phyloP scores from a whole-genome alignment of 2,113 vertebrate genomes.

The Dicaeum eximium region DNA sequence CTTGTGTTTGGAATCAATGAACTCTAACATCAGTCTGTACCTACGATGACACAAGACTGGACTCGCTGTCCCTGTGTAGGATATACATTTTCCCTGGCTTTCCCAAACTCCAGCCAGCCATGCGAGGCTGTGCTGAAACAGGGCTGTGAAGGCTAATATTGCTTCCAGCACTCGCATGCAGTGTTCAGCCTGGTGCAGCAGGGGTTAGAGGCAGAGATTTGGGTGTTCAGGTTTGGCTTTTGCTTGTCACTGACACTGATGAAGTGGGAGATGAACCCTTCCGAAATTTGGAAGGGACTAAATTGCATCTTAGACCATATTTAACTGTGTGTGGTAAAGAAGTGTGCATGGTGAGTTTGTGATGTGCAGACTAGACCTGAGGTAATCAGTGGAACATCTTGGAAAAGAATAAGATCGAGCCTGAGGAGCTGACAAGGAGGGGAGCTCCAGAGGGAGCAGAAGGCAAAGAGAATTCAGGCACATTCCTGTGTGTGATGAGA shows the following conservation, averaged over 20 bases:
- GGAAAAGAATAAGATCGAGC: not conserved
- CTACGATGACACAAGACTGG: not conserved
- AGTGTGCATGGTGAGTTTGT: not conserved
- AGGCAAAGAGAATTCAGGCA: not conserved
- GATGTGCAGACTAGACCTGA: not conserved
- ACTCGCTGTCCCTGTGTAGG: not conserved
- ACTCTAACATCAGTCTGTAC: not conserved
- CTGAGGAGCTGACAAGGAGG: not conserved
- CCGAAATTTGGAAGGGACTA: not conserved
- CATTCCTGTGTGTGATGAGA: not conserved
- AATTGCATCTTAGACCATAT: not conserved
- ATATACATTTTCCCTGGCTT: not conserved
- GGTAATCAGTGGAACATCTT: not conserved
- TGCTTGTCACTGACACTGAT: not conserved
- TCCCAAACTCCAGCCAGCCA: not conserved
- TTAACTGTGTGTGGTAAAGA: not conserved
- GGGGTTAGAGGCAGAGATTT: not conserved
- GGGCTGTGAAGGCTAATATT: not conserved
- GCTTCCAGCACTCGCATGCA: not conserved
- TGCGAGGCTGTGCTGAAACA: not conserved
- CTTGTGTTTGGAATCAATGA: not conserved
- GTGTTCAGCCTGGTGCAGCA: not conserved
- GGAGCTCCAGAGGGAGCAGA: not conserved
- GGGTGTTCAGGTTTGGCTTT: not conserved
- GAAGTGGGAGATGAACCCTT: not conserved